phyloP scores from a whole-genome alignment of 1,140 invertebrate species.

The Amyelois transitella region DNA sequence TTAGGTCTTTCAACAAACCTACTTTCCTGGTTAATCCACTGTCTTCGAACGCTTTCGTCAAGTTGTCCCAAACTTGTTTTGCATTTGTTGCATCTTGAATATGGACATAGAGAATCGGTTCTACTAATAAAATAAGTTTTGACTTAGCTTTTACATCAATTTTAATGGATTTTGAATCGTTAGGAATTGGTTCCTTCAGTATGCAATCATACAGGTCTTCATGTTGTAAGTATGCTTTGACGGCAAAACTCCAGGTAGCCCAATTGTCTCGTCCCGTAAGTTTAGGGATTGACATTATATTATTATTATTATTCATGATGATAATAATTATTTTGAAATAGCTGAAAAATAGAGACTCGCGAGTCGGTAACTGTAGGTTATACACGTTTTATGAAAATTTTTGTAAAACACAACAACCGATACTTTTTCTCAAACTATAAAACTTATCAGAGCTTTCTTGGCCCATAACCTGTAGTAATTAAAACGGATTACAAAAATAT shows the following conservation, averaged over 20 bases:
- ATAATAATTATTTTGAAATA: no score
- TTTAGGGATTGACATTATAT: no score
- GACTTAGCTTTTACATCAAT: neutral
- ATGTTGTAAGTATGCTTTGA: neutral
- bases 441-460: no score
- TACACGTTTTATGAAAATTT: no score
- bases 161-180: neutral
- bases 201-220: neutral
- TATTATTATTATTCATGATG: no score
- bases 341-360: no score
- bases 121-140: neutral
- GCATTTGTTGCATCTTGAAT: neutral
- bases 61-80: neutral
- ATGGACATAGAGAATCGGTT: neutral
- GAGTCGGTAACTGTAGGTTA: no score
- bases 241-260: neutral
- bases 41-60: neutral
- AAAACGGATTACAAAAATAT: no score
- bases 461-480: no score
- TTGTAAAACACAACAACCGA: no score
- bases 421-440: no score
- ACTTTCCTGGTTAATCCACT: neutral
- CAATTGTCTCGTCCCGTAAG: no score
- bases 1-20: neutral
- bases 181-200: neutral